Evolutionary conservation across 2,888 invertebrate genomes (phyloP).

Genomic region (Ephialtes manifestator): DNA sequence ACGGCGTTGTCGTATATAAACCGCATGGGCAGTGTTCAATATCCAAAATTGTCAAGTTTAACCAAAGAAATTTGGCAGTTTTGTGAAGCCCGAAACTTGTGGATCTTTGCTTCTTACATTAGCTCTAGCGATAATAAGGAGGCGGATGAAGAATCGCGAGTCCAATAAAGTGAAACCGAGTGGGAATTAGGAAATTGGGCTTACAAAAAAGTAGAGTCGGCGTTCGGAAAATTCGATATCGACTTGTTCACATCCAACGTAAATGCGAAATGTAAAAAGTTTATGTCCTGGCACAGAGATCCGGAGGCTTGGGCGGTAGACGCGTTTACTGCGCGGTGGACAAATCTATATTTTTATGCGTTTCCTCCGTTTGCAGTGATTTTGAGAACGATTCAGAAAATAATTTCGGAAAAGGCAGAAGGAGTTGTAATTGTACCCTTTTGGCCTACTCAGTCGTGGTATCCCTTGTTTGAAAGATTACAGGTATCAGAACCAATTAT

Average conservation of each 20-base stretch:
- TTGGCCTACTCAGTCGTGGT: conserved; percentile 70
- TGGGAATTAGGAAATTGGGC: conserved; percentile 62
- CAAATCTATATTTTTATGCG: conserved; percentile 30
- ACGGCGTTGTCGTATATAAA: conserved; percentile 48
- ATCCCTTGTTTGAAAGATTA: conserved; percentile 70
- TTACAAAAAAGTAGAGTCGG: not conserved
- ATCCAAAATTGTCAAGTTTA: conserved; percentile 29
- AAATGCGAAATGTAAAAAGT: conserved; percentile 25
- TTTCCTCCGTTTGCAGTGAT: conserved; percentile 51
- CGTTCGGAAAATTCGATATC: conserved; percentile 6
- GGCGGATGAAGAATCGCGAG: conserved; percentile 33
- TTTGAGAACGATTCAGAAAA: conserved; percentile 34
- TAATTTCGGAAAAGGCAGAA: conserved; percentile 23
- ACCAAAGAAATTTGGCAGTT: conserved; percentile 53
- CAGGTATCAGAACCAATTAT: conserved; percentile 52
- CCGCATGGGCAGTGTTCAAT: conserved; percentile 46
- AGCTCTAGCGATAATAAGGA: conserved; percentile 61
- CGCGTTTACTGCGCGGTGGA: conserved; percentile 38
- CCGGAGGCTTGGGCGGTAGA: conserved; percentile 15
- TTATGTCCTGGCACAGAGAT: conserved; percentile 40
- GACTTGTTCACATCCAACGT: conserved; percentile 37
- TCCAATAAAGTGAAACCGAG: conserved; percentile 62
- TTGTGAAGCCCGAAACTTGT: conserved; percentile 46
- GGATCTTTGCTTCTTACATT: conserved; percentile 65
- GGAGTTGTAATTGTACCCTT: conserved; percentile 47